phyloP scores from a whole-genome alignment of 2,113 vertebrate species.

The Myiopsitta monachus region DNA sequence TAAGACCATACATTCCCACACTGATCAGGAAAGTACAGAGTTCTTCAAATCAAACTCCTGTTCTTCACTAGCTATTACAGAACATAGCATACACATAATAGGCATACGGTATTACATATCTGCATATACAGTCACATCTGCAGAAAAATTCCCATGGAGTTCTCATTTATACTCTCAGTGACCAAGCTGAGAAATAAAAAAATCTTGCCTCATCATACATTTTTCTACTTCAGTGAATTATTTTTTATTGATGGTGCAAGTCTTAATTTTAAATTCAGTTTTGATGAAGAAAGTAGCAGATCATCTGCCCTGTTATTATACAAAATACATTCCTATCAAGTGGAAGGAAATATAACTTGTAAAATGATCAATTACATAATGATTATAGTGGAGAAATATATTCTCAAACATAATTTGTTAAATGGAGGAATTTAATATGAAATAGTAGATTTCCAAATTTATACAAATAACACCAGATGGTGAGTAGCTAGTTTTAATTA shows the following conservation, averaged over 20 bases:
- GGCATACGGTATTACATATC: not conserved
- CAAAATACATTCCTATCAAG: conserved; percentile 71
- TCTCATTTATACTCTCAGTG: not conserved
- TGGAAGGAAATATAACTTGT: conserved; percentile 72
- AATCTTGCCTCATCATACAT: not conserved
- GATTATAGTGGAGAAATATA: conserved; percentile 62
- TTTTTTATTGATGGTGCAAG: conserved; percentile 25
- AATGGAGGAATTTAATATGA: conserved; percentile 69
- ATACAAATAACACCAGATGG: conserved; percentile 80
- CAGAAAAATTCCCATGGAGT: not conserved
- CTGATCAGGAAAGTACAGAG: not conserved
- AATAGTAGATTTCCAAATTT: conserved; percentile 77
- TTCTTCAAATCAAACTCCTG: not conserved
- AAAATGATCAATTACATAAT: conserved; percentile 72
- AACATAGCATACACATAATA: not conserved
- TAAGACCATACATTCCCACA: not conserved
- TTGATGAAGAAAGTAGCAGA: conserved; percentile 62
- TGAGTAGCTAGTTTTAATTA: conserved; percentile 78
- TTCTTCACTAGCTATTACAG: not conserved
- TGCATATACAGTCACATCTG: not conserved
- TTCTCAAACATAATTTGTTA: conserved; percentile 69
- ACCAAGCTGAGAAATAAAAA: not conserved
- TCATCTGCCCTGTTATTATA: conserved; percentile 65
- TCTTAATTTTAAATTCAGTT: conserved; percentile 37
- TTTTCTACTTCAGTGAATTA: not conserved